Conservation (phyloP, 2,888 invertebrate genomes). For the Hofmannophila pseudospretella region DNA sequence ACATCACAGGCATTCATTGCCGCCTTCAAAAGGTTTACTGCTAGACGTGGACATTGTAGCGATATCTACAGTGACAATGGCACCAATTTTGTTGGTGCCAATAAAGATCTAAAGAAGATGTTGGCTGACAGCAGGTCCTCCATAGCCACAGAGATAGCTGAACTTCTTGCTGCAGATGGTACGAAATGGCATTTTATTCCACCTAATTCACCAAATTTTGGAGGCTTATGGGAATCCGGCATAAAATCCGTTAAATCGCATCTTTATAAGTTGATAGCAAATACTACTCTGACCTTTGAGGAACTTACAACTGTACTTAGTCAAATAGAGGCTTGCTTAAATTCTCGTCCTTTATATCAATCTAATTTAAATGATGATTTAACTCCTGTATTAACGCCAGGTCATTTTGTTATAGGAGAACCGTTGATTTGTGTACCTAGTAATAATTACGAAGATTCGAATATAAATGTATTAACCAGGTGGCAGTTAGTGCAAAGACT, state of each 20-base stretch:
- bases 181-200: constrained; percentile 14
- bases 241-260: constrained; percentile 13
- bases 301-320: constrained; percentile 11
- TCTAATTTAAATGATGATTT: too few species aligned
- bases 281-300: constrained; percentile 11
- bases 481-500: too few species aligned
- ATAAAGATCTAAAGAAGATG: too few species aligned
- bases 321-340: constrained; percentile 24
- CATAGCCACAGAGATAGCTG: too few species aligned
- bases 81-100: constrained; percentile 2
- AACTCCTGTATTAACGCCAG: too few species aligned
- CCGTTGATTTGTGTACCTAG: too few species aligned
- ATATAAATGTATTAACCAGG: too few species aligned
- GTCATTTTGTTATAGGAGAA: too few species aligned
- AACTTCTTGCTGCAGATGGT: neutral
- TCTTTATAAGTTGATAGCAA: constrained; percentile 6
- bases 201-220: constrained; percentile 14
- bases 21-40: constrained; percentile 2
- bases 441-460: too few species aligned
- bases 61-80: constrained; percentile 4
- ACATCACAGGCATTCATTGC: neutral
- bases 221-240: constrained; percentile 14
- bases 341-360: constrained; percentile 26
- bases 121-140: too few species aligned
- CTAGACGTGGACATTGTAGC: too few species aligned